phyloP scores from a whole-genome alignment of 2,888 invertebrate species.

The Ryuthela nishihirai region DNA sequence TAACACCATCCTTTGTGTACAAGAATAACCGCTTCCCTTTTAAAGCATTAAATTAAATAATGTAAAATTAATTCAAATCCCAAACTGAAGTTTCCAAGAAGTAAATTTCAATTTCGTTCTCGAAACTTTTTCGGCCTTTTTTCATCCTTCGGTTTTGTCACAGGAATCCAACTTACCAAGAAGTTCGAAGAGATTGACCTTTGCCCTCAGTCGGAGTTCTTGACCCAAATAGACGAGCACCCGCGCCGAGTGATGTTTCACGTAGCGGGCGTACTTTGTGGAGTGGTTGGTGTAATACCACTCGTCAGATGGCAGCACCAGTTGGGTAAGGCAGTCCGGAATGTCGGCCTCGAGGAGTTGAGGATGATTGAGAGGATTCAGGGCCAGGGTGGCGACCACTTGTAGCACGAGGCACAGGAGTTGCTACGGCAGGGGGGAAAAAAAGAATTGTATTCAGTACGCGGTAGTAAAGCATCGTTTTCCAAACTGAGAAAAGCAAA shows the following conservation, averaged over 20 bases:
- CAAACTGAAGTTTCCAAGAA: no score
- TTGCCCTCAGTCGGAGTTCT: slow-evolving; percentile 59
- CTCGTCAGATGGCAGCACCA: slow-evolving; percentile 63
- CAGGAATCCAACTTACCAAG: slow-evolving; percentile 54
- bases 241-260: slow-evolving; percentile 63
- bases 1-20: no score
- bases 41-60: no score
- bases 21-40: no score
- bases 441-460: no score
- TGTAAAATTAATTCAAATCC: no score
- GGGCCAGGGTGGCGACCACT: slow-evolving; percentile 58
- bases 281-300: slow-evolving; percentile 66
- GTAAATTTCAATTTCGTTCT: no score
- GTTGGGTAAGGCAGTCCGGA: slow-evolving; percentile 60
- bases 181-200: slow-evolving; percentile 60
- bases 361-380: slow-evolving; percentile 58
- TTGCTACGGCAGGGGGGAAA: slow-evolving; percentile 58
- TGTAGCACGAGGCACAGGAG: slow-evolving; percentile 61
- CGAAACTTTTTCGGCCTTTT: no score
- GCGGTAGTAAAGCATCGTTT: no score
- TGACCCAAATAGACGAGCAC: slow-evolving; percentile 62
- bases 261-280: slow-evolving; percentile 61
- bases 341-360: slow-evolving; percentile 58
- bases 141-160: no score
- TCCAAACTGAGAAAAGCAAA: no score